A percentile compares a stretch with the other conserved stretches of the same genome.
Evolutionary conservation across 2,113 vertebrate species (phyloP).

Genomic region (Gallinago undulata): DNA sequence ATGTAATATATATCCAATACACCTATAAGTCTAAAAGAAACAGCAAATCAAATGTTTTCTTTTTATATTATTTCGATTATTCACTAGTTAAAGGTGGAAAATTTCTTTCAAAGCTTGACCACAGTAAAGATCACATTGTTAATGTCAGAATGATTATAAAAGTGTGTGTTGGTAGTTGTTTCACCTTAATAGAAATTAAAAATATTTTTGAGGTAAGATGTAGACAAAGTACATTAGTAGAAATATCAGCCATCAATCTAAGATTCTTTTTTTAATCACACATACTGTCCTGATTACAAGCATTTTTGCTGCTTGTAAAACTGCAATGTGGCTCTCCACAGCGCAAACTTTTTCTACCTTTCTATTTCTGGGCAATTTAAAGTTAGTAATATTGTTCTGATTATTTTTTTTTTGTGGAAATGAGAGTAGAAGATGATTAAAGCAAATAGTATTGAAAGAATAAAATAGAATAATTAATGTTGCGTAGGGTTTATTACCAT

Average conservation of each 20-base stretch:
- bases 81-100: background rate
- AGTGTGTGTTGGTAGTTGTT: background rate
- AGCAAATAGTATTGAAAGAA: background rate
- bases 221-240: background rate
- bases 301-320: background rate
- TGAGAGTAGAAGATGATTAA: background rate
- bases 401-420: background rate
- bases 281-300: background rate
- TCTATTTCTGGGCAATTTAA: background rate
- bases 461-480: background rate
- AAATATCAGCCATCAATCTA: background rate
- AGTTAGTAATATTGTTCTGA: background rate
- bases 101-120: background rate
- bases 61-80: background rate
- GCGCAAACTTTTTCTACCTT: background rate
- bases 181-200: background rate
- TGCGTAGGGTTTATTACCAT: background rate
- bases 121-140: background rate
- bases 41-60: background rate
- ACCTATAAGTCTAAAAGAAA: background rate
- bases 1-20: no score
- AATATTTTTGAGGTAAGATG: background rate
- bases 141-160: background rate
- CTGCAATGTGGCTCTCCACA: background rate
- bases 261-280: background rate